A percentile compares a stretch with the other conserved stretches of the same genome.
These are phyloP conservation scores for Drosophila jambulina DNA, from an alignment of 1,140 invertebrate species.

Conservation along the genomic window DNA sequence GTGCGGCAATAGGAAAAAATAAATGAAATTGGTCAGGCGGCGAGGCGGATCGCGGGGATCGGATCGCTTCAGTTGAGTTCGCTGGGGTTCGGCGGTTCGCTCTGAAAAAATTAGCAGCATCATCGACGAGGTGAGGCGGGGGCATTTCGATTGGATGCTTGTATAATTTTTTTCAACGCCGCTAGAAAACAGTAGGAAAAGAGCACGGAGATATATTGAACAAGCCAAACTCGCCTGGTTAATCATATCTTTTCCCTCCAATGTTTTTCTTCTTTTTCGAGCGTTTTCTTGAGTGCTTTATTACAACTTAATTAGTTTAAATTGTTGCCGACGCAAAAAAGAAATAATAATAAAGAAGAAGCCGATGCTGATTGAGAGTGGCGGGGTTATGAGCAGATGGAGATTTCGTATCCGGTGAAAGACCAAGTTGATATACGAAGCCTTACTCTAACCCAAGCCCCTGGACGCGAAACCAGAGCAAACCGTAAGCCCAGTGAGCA, in stretches of 20 bases:
- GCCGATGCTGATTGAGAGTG: slow-evolving; percentile 31
- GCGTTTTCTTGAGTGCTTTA: slow-evolving; percentile 71
- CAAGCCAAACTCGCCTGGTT: slow-evolving; percentile 41
- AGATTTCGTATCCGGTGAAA: slow-evolving; percentile 56
- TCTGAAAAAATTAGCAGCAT: slow-evolving; percentile 77
- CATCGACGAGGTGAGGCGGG: slow-evolving; percentile 54
- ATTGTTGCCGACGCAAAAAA: slow-evolving; percentile 71
- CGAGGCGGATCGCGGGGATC: slow-evolving; percentile 7
- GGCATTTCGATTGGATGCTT: slow-evolving; percentile 55
- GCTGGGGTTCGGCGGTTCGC: slow-evolving; percentile 25
- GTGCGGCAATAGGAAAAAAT: not conserved
- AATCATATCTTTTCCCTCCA: slow-evolving; percentile 47
- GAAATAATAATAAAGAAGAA: slow-evolving; percentile 28
- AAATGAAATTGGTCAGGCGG: slow-evolving; percentile 18
- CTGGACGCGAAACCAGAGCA: slow-evolving; percentile 40
- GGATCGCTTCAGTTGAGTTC: slow-evolving; percentile 8
- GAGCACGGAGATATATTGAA: slow-evolving; percentile 44
- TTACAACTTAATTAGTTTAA: slow-evolving; percentile 84
- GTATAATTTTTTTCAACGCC: slow-evolving; percentile 38
- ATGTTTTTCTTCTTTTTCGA: slow-evolving; percentile 39
- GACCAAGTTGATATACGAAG: slow-evolving; percentile 17
- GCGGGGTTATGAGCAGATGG: not conserved
- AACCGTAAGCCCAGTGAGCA: slow-evolving; percentile 49
- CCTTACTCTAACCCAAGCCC: slow-evolving; percentile 1
- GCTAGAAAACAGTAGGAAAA: slow-evolving; percentile 60